Percentiles rank a stretch among this genome's conserved stretches.
phyloP scores from a whole-genome alignment of 2,797 vertebrate genomes.

The Prunella strophiata region DNA sequence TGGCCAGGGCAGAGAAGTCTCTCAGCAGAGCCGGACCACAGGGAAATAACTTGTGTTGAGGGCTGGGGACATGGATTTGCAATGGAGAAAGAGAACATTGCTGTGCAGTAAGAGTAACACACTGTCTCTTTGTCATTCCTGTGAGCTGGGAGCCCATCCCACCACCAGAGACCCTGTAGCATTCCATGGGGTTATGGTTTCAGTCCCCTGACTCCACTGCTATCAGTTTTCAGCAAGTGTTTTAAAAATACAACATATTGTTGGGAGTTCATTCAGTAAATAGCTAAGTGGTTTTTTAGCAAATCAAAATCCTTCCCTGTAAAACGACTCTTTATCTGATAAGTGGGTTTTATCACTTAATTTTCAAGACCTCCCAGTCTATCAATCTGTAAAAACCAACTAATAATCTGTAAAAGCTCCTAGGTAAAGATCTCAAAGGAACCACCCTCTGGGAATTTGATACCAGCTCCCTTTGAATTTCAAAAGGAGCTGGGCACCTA shows the following conservation, averaged over 20 bases:
- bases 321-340: slow-evolving; percentile 9
- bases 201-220: neutral
- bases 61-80: neutral
- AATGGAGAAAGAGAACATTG: neutral
- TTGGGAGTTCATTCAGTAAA: slow-evolving; percentile 1
- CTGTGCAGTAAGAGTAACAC: neutral
- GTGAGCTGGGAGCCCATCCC: neutral
- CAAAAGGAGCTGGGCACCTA: slow-evolving; percentile 42
- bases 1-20: neutral
- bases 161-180: neutral
- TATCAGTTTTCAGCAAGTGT: slow-evolving; percentile 18
- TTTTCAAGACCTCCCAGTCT: slow-evolving; percentile 52
- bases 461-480: slow-evolving; percentile 49
- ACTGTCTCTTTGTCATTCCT: neutral
- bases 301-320: slow-evolving; percentile 11
- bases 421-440: slow-evolving; percentile 36
- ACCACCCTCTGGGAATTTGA: slow-evolving; percentile 40
- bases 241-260: neutral
- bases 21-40: neutral
- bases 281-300: neutral
- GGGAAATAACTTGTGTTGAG: neutral
- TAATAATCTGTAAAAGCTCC: slow-evolving; percentile 57
- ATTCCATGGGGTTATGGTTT: neutral
- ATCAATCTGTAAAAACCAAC: slow-evolving; percentile 51
- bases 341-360: neutral